A percentile compares a stretch with the other conserved stretches of the same genome.
These are phyloP conservation scores for Caenorhabditis panamensis DNA, from an alignment of 2,888 invertebrate species.

Conservation along the genomic window DNA sequence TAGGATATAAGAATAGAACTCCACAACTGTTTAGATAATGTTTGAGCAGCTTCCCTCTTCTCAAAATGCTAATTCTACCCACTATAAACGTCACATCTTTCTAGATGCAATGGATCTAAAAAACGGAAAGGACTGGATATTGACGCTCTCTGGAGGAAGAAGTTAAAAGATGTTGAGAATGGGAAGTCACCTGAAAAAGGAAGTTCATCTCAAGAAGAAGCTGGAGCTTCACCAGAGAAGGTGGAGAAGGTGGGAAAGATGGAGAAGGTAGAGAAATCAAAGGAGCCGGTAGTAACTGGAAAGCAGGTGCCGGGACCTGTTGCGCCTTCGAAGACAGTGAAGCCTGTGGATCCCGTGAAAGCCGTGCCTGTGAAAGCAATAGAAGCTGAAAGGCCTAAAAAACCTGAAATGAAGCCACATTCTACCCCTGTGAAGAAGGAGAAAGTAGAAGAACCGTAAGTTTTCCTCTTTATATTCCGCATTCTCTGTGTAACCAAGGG, in stretches of 20 bases:
- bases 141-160: conserved; percentile 59
- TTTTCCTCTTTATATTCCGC: neutral
- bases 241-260: neutral
- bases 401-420: neutral
- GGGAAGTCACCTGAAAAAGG: conserved; percentile 26
- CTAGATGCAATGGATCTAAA: conserved; percentile 32
- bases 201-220: too few relatives aligned
- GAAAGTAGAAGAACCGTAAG: conserved; percentile 12
- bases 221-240: neutral
- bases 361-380: neutral
- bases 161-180: conserved; percentile 47
- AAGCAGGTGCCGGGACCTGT: too few relatives aligned
- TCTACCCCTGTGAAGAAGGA: neutral
- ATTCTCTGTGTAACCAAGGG: neutral
- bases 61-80: too few relatives aligned
- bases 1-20: too few relatives aligned
- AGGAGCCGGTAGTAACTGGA: too few relatives aligned
- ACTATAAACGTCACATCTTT: neutral
- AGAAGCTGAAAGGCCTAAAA: neutral
- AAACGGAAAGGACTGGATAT: conserved; percentile 56
- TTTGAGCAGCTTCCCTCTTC: too few relatives aligned
- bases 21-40: too few relatives aligned
- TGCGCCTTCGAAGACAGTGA: too few relatives aligned
- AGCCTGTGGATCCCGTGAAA: too few relatives aligned
- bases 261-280: too few relatives aligned